Evolutionary conservation across 2,113 vertebrate species (phyloP), one percentile per base, ranked within the genome.

Genomic region (Ursus arctos): DNA sequence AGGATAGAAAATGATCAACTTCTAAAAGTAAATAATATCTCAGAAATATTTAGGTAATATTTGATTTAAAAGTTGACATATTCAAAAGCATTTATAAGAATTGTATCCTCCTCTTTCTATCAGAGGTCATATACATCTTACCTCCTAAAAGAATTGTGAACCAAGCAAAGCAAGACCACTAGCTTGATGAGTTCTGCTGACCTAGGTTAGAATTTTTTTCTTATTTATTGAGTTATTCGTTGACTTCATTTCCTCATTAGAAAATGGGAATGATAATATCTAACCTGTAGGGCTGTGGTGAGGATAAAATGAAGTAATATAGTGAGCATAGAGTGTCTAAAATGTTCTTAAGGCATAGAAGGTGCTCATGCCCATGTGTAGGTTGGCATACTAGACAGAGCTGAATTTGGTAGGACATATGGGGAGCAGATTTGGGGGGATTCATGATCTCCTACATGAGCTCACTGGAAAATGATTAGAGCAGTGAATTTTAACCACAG

Each of bases 221-320:
- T n/a, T 88, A 53, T 15, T 81, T 31, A 47, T 6, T 65, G 79
- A 36, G 9, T 71, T 24, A 33, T 12, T 83, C 88, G 26, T 11
- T 74, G 63, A 76, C 69, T 93, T 83, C 19, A 69, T 86, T 81
- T 95, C 49, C 55, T 94, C 79, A 91, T 11, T 85, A 28, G 28
- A 57, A 67, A 28, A 80, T 96, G 53, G 6, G 24, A 94, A 65
- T 84, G 36, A 28, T 40, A 33, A 43, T 53, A n/a, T 51, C 65
- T 92, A 79, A 43, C 1, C 51, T 91, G 10, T 26, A 51, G 63
- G 18, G 26, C 4, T 43, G 4, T 26, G 2, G 51, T n/a, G 55
- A 92, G 6, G 40, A 36, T 24, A 69, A 57, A 81, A 67, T 57
- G 61, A 80, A 49, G 43, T 71, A 49, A n/a, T 18, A 61, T 3